Conservation (phyloP, 1,140 invertebrate species). For the Parasteatoda tepidariorum region DNA sequence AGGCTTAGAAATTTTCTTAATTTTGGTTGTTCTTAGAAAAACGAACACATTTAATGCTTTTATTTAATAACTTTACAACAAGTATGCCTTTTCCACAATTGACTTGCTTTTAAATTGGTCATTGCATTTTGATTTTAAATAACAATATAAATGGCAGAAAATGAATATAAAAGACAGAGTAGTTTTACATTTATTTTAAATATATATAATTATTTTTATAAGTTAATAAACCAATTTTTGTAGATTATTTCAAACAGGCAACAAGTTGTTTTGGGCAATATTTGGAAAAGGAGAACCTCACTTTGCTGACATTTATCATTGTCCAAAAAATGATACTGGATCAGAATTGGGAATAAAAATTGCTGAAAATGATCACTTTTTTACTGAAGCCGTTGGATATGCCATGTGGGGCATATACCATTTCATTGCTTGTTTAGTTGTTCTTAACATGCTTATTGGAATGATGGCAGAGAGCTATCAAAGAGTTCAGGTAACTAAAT, state of each 20-base stretch:
- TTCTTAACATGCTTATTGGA: slow-evolving; percentile 82
- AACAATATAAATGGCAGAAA: no score
- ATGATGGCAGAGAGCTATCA: slow-evolving; percentile 82
- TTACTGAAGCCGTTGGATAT: slow-evolving; percentile 75
- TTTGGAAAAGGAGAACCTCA: slow-evolving; percentile 78
- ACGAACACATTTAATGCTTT: no score
- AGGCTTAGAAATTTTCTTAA: no score
- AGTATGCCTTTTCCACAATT: no score
- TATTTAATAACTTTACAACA: no score
- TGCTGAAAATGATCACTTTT: slow-evolving; percentile 70
- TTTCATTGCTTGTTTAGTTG: slow-evolving; percentile 77
- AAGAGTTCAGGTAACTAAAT: slow-evolving; percentile 72
- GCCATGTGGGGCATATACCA: slow-evolving; percentile 76
- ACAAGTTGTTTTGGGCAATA: slow-evolving; percentile 81
- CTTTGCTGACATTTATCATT: slow-evolving; percentile 73
- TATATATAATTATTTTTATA: no score
- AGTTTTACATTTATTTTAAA: no score
- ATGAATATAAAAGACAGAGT: no score
- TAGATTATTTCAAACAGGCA: slow-evolving; percentile 75
- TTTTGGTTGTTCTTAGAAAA: no score
- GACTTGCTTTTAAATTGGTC: no score
- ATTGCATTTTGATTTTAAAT: no score
- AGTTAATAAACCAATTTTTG: no score
- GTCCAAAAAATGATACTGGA: slow-evolving; percentile 60
- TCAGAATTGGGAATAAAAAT: not conserved